Base-by-base conservation (phyloP, 1,140 invertebrate species). In the Drosophila arawakana region DNA sequence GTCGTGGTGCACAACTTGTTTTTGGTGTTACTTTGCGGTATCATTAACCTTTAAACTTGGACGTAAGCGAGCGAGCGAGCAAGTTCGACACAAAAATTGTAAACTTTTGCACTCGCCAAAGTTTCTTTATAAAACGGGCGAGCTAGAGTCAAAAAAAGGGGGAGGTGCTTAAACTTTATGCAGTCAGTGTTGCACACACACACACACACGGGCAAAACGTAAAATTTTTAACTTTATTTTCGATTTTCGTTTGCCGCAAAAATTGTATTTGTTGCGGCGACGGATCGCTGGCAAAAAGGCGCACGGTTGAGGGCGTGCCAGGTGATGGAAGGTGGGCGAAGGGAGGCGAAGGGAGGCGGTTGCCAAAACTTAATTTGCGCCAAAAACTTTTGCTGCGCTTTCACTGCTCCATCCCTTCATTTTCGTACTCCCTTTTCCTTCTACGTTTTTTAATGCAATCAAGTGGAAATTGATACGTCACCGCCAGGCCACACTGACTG, bases 31-130 rank as follows among this genome's bases (percentile, higher is more conserved):
- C 76, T 79, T 79, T 79, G 76, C 68, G 84, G 83, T 88, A 88
- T 88, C 84, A 88, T 88, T 88, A 89, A 88, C 83, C 84, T 88
- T 88, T 89, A 88, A 88, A 88, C 83, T 89, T 89, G 83, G 55
- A 63, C 59, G 75, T 66, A 52, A 76, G 66, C 70, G 66, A 74
- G 81, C 69, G 63, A 78, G n/a, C 47, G n/a, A 58, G 21, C 35
- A 30, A 46, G 11, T 34, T 44, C 46, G 43, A 68, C 54, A 52
- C 34, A 46, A 73, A 76, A 77, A 89, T 80, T 89, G 77, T 89
- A 88, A 88, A 89, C 84, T 88, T 88, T 88, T 88, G 73, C 84
- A 78, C 84, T 83, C 77, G 77, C 52, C 58, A 66, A 89, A 83
- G 55, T 83, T 88, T 83, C 37, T 11, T 15, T 21, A 41, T 13